phyloP scores from a whole-genome alignment of 1,140 invertebrate genomes.

The Drosophila triauraria region DNA sequence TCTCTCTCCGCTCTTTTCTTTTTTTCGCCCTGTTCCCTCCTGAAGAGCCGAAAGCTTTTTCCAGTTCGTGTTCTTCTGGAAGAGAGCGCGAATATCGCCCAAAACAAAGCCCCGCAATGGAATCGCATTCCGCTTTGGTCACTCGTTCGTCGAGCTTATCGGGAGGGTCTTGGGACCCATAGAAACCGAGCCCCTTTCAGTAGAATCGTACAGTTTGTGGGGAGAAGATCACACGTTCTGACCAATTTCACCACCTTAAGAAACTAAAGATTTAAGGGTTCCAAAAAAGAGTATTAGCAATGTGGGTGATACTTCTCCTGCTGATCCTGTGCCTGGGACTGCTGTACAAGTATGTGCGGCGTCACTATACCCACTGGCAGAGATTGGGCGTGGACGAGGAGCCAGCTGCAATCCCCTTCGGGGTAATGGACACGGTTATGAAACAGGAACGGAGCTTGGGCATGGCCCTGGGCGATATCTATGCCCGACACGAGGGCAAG shows the following conservation, averaged over 20 bases:
- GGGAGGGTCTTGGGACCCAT: slow-evolving; percentile 2
- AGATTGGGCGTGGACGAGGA: slow-evolving; percentile 61
- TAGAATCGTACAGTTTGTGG: slow-evolving; percentile 4
- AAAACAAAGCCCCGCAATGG: slow-evolving; percentile 8
- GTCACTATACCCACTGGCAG: slow-evolving; percentile 65
- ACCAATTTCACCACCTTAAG: not conserved
- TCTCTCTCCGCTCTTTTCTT: slow-evolving; percentile 1
- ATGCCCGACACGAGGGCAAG: slow-evolving; percentile 40
- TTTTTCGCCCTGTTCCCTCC: slow-evolving; percentile 15
- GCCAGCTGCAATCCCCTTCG: slow-evolving; percentile 63
- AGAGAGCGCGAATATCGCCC: slow-evolving; percentile 4
- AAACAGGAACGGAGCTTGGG: slow-evolving; percentile 55
- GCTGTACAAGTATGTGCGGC: slow-evolving; percentile 38
- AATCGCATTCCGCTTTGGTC: not conserved
- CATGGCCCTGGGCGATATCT: slow-evolving; percentile 59
- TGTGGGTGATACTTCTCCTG: slow-evolving; percentile 36
- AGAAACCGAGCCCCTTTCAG: slow-evolving; percentile 2
- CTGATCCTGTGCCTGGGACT: slow-evolving; percentile 15
- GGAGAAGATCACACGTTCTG: not conserved
- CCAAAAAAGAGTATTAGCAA: not conserved
- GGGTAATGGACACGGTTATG: slow-evolving; percentile 46
- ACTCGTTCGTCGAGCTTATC: slow-evolving; percentile 18
- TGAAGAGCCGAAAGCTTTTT: slow-evolving; percentile 35
- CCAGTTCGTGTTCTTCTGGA: slow-evolving; percentile 23
- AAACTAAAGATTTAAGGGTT: not conserved